Percentiles rank a stretch among this genome's conserved stretches.
Evolutionary conservation across 1,140 invertebrate genomes (phyloP).

Genomic region (Conopomorpha cramerella): DNA sequence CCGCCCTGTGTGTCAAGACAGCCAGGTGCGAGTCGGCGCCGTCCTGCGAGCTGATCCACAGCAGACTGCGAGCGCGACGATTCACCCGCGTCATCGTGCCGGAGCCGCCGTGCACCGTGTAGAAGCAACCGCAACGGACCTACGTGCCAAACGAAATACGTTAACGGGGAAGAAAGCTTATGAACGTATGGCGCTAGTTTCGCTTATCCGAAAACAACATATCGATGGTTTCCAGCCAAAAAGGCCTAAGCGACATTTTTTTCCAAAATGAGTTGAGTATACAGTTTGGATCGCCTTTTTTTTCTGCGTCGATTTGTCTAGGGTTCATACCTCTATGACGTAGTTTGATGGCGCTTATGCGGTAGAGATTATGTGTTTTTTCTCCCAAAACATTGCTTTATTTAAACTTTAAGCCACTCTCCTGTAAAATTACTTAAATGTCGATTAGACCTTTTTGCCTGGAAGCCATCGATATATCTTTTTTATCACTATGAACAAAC

Average conservation of each 20-base stretch:
- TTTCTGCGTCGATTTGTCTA: no score
- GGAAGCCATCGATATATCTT: no score
- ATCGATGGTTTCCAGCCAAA: not conserved
- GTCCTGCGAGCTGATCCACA: conserved; percentile 85
- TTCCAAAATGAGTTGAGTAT: no score
- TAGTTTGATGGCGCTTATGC: no score
- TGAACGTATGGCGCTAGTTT: no score
- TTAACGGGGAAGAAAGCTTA: not conserved
- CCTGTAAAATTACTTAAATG: no score
- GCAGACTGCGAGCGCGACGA: conserved; percentile 69
- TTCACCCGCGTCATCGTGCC: conserved; percentile 48
- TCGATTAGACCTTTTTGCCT: no score
- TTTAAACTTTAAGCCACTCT: no score
- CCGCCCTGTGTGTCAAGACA: conserved; percentile 77
- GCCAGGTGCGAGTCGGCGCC: conserved; percentile 78
- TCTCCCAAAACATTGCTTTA: no score
- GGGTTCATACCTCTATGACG: no score
- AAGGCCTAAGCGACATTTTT: not conserved
- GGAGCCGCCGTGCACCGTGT: conserved; percentile 74
- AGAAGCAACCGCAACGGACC: conserved; percentile 90
- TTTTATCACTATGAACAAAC: no score
- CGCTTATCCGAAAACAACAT: not conserved
- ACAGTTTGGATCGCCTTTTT: not conserved
- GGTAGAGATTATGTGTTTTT: no score
- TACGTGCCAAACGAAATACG: conserved; percentile 20